Evolutionary conservation across 1,140 invertebrate species (phyloP).

Genomic region (Halictus rubicundus): DNA sequence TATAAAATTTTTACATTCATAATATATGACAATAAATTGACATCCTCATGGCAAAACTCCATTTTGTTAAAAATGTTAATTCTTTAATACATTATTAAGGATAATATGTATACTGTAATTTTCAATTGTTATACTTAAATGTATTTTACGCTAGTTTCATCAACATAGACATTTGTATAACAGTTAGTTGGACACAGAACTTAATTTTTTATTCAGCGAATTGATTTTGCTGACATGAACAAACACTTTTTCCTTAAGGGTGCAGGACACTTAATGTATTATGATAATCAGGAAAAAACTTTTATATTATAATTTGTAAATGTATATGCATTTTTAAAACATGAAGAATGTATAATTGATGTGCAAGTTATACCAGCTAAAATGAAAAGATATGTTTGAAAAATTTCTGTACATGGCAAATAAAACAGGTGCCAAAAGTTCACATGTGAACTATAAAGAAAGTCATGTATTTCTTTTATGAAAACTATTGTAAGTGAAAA

Average conservation of each 20-base stretch:
- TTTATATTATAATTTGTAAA: slow-evolving; percentile 46
- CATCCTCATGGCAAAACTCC: neutral
- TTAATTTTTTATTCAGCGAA: slow-evolving; percentile 45
- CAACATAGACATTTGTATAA: neutral
- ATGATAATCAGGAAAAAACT: neutral
- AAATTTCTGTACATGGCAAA: neutral
- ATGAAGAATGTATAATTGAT: neutral
- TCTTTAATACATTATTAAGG: neutral
- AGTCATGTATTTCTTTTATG: neutral
- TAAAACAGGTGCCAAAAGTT: slow-evolving; percentile 27
- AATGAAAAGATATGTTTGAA: neutral
- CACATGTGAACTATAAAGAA: neutral
- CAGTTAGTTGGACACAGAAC: slow-evolving; percentile 24
- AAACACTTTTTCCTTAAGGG: slow-evolving; percentile 30
- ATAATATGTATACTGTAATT: neutral
- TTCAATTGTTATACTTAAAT: slow-evolving; percentile 35
- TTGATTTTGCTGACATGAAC: slow-evolving; percentile 52
- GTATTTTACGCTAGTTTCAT: slow-evolving; percentile 28
- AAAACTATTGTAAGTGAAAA: slow-evolving; percentile 2
- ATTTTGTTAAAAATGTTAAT: neutral
- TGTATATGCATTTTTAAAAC: slow-evolving; percentile 3
- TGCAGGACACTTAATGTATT: slow-evolving; percentile 47
- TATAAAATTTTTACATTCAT: slow-evolving; percentile 1
- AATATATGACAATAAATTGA: slow-evolving; percentile 15
- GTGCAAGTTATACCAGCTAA: neutral